Base-by-base conservation (phyloP, 2,113 vertebrate genomes). In the Urocitellus parryii region DNA sequence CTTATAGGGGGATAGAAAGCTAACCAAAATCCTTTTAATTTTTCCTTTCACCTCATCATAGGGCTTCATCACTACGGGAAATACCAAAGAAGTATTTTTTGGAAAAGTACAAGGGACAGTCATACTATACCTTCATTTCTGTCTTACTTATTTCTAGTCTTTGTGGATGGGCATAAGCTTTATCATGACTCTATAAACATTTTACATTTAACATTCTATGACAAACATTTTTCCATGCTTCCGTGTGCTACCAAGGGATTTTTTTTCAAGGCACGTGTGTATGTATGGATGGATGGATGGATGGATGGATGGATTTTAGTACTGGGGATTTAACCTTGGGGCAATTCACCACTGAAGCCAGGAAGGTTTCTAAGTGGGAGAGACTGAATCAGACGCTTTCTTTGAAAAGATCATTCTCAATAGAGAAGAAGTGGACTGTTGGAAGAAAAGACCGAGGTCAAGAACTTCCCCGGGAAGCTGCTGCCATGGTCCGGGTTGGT, bases 331-430 rank as follows among this genome's bases (percentile, higher is more conserved):
- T 63, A 63, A 63, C 61, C 24, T 20, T 9, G 7, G 61, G 61
- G 25, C 61, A 25, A 63, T 63, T 22, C 20, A 63, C 24, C 24
- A 27, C 61, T 4, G 25, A 63, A 63, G 24, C 61, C 25, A 22
- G 20, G 20, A 58, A 58, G 56, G 37, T 78, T 95, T 95, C 78
- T 17, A 74, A 76, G 63, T 72, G 48, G 24, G 37, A 42, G 42
- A 42, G 76, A 79, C 45, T 90, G 82, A 70, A 13, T 81, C 56
- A 61, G 39, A 39, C 22, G 58, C n/a, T 86, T 88, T 53, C 67
- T 79, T 96, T 39, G 37, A n/a, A 56, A 94, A 87, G 63, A 56
- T 45, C 72, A 61, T 45, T 74, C 51, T 92, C 76, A 78, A 53
- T 68, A 56, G 1, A 65, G 63, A 58, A 73, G 42, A 48, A 74